Percentiles rank a stretch among this genome's conserved stretches.
These are phyloP conservation scores for Catharus ustulatus DNA, from an alignment of 2,797 vertebrate species.

Conservation along the genomic window DNA sequence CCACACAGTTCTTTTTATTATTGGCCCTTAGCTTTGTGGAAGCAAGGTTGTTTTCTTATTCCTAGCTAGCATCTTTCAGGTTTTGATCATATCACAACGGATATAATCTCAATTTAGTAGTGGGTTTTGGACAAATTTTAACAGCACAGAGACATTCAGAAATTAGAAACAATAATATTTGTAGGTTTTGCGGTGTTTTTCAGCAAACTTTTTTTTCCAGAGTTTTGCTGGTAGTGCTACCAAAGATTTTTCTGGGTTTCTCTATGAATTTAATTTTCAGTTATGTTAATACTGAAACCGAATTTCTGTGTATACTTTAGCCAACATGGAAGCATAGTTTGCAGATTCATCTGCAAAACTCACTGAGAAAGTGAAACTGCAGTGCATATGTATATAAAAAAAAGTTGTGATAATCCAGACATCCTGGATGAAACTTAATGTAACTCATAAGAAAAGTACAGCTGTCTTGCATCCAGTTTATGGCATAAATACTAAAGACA, in stretches of 20 bases:
- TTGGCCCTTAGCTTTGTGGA: slow-evolving; percentile 43
- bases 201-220: not conserved
- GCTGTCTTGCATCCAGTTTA: slow-evolving; percentile 76
- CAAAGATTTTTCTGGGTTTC: not conserved
- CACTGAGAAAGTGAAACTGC: slow-evolving; percentile 80
- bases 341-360: slow-evolving; percentile 74
- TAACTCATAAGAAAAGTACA: slow-evolving; percentile 45
- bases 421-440: slow-evolving; percentile 80
- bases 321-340: not conserved
- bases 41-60: slow-evolving; percentile 50
- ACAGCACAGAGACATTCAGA: not conserved
- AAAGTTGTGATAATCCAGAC: slow-evolving; percentile 76
- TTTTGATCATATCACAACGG: not conserved
- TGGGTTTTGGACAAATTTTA: not conserved
- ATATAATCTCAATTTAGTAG: not conserved
- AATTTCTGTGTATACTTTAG: slow-evolving; percentile 28
- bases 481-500: slow-evolving; percentile 41
- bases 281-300: not conserved
- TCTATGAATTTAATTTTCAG: not conserved
- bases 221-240: not conserved
- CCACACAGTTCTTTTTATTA: not conserved
- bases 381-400: slow-evolving; percentile 75
- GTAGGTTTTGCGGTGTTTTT: not conserved
- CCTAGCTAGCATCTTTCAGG: not conserved
- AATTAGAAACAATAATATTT: not conserved